Conservation (phyloP, 1,140 invertebrate genomes). For the Drosophila biarmipes region DNA sequence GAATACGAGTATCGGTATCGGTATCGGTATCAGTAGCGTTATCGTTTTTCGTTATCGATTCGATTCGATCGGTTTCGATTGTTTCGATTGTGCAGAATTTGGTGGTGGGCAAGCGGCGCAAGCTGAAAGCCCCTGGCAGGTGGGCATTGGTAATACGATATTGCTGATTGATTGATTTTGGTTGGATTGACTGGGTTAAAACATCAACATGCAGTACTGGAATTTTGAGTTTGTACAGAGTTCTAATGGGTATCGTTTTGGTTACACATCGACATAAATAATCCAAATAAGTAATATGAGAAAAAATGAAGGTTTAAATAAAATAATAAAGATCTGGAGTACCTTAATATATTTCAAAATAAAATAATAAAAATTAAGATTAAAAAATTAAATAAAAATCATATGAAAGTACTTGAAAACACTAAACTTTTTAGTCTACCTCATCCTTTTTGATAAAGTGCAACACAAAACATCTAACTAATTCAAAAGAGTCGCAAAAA, state of each 20-base stretch:
- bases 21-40: constrained; percentile 49
- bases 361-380: no score
- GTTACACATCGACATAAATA: constrained; percentile 49
- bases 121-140: constrained; percentile 59
- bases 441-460: not conserved
- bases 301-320: not conserved
- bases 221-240: constrained; percentile 55
- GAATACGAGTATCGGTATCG: constrained; percentile 57
- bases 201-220: constrained; percentile 78
- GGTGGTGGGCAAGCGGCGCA: constrained; percentile 63
- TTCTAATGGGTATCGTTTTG: constrained; percentile 43
- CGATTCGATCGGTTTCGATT: constrained; percentile 64
- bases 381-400: not conserved
- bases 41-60: constrained; percentile 57
- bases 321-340: not conserved
- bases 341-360: no score
- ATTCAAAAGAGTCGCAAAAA: constrained; percentile 3
- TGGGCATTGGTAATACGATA: constrained; percentile 37
- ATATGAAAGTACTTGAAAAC: not conserved
- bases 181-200: constrained; percentile 38
- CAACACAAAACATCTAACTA: not conserved
- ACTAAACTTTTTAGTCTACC: no score
- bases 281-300: not conserved
- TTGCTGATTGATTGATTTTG: constrained; percentile 28
- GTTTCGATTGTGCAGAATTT: constrained; percentile 67